Evolutionary conservation across 2,888 invertebrate genomes (phyloP), one percentile per base, ranked within the genome.

Genomic region (Isotomurus palustris): DNA sequence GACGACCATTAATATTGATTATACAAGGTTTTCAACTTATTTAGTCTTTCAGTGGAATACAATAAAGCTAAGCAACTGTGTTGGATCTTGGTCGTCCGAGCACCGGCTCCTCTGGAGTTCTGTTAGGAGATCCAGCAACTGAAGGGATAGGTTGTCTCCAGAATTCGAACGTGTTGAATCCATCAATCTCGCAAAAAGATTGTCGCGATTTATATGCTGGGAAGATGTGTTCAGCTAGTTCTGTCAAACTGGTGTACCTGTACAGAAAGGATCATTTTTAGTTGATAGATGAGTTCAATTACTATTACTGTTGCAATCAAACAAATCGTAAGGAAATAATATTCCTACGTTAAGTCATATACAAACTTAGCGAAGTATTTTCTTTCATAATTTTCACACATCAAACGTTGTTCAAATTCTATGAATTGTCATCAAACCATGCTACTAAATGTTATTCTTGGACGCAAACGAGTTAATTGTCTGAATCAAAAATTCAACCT

Each of bases 181-280:
- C 78, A 75, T 84, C 83, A 67, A 83, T 63, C 29, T 64, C 64
- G 41, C 61, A 57, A 38, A 45, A 56, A n/a, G 58, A 48, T 28
- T 54, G 50, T 12, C 19, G 14, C 0, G 65, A 52, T 45, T 68
- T 68, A 50, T 74, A 69, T 1, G 78, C 76, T 70, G 96, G 97
- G 78, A 95, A 97, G 76, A 97, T 83, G 77, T 94, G 93, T 80
- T 97, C 96, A 67, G 91, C 95, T 68, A 95, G 84, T 76, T 88
- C 88, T 66, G 88, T 88, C 87, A 96, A 89, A 76, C 89, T 89
- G 60, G 89, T 86, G 78, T 97, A 97, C 74, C 95, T 95, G 83
- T 4, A 82, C 81, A 44, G 50, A 14, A 32, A 32, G n/a, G n/a
- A n/a, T n/a, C n/a, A n/a, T n/a, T n/a, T n/a, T n/a, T n/a, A 32